A percentile compares a stretch with the other conserved stretches of the same genome.
Conservation (phyloP, 2,113 vertebrate species). For the Eublepharis macularius region DNA sequence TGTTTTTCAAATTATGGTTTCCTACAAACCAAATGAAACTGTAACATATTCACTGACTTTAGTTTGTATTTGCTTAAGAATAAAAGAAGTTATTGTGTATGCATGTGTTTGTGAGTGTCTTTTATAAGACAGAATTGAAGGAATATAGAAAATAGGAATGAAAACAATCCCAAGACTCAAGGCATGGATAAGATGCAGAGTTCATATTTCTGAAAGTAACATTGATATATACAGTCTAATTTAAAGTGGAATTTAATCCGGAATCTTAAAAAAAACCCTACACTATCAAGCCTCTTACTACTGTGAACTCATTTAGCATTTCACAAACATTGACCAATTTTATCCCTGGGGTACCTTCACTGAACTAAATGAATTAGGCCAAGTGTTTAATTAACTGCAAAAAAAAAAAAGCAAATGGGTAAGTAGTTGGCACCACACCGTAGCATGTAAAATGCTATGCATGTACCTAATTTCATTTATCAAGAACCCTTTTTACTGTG, state of each 20-base stretch:
- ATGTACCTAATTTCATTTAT: constrained; percentile 62
- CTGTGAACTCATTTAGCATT: constrained; percentile 63
- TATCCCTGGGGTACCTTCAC: constrained; percentile 60
- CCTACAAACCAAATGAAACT: constrained; percentile 48
- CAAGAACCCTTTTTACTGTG: constrained; percentile 17
- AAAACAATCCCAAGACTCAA: constrained; percentile 1
- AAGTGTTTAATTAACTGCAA: constrained; percentile 70
- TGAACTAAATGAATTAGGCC: constrained; percentile 60
- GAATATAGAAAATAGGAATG: not conserved
- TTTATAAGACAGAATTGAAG: constrained; percentile 50
- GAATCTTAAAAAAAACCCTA: not conserved
- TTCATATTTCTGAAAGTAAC: constrained; percentile 12
- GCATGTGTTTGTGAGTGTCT: constrained; percentile 29
- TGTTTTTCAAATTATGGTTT: constrained; percentile 55
- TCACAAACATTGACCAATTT: constrained; percentile 62
- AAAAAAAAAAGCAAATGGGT: constrained; percentile 63
- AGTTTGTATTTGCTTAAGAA: constrained; percentile 53
- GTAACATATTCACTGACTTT: constrained; percentile 54
- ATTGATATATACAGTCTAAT: constrained; percentile 43
- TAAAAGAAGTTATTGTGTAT: constrained; percentile 21
- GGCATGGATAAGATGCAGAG: not conserved
- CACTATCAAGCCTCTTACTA: constrained; percentile 51
- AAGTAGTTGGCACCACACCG: constrained; percentile 65
- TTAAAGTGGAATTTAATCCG: constrained; percentile 41
- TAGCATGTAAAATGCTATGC: constrained; percentile 22